These are phyloP conservation scores for Leptarthrus brevirostris DNA, from an alignment of 2,888 invertebrate species.

Conservation along the genomic window DNA sequence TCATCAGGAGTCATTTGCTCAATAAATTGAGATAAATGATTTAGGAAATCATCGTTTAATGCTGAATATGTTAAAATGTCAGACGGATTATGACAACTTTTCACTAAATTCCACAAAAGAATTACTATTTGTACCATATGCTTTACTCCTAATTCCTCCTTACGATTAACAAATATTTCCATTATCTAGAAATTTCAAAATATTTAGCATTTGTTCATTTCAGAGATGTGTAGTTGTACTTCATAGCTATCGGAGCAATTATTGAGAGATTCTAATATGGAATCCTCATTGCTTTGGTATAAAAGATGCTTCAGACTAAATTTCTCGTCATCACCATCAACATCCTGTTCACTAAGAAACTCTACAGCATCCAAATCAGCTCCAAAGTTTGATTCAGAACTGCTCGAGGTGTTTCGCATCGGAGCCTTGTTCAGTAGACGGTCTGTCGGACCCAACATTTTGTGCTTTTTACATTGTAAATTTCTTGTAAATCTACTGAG, in stretches of 20 bases:
- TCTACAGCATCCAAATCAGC: slow-evolving; percentile 44
- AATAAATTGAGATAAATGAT: slow-evolving; percentile 60
- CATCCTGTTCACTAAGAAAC: slow-evolving; percentile 25
- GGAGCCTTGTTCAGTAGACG: too few species aligned
- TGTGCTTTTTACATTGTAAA: not conserved
- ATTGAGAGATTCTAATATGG: slow-evolving; percentile 30
- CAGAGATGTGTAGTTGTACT: slow-evolving; percentile 1
- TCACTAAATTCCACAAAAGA: slow-evolving; percentile 58
- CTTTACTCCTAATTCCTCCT: slow-evolving; percentile 49
- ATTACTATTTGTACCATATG: slow-evolving; percentile 58
- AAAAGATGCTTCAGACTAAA: slow-evolving; percentile 34
- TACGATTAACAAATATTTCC: slow-evolving; percentile 43
- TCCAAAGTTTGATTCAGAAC: not conserved
- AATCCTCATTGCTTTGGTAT: slow-evolving; percentile 39
- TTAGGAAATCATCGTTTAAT: slow-evolving; percentile 54
- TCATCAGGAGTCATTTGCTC: slow-evolving; percentile 63
- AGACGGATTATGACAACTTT: not conserved
- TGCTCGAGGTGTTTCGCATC: too few species aligned
- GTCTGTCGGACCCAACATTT: too few species aligned
- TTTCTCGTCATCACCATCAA: slow-evolving; percentile 23
- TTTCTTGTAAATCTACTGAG: not conserved
- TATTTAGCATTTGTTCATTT: not conserved
- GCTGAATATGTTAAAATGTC: not conserved
- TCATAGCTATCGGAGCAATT: not conserved
- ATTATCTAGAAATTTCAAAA: slow-evolving; percentile 53